These are phyloP conservation scores for Malurus leucopterus DNA, from an alignment of 2,797 vertebrate genomes.

Conservation along the genomic window DNA sequence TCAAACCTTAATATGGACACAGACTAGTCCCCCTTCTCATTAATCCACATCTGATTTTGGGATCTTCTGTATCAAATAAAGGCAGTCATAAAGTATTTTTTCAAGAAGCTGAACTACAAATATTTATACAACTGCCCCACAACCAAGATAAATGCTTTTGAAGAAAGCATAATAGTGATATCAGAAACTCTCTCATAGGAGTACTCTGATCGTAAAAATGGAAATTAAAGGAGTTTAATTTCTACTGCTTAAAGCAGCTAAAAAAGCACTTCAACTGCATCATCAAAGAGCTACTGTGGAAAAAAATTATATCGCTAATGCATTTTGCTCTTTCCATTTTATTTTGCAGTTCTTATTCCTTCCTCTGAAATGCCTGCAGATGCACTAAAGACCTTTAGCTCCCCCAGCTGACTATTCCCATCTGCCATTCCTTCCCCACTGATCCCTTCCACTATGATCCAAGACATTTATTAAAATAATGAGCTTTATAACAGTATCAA, in stretches of 20 bases:
- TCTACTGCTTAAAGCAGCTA: conserved; percentile 44
- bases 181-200: conserved; percentile 10
- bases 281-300: conserved; percentile 16
- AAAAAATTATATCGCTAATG: background rate
- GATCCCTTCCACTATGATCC: background rate
- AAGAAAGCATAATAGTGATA: conserved; percentile 6
- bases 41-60: background rate
- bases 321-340: background rate
- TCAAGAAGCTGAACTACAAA: background rate
- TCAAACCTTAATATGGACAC: background rate
- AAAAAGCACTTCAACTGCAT: conserved; percentile 26
- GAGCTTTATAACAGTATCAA: background rate
- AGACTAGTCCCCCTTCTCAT: background rate
- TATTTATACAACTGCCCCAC: conserved; percentile 10
- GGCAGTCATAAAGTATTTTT: background rate
- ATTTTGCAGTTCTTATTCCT: background rate
- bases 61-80: background rate
- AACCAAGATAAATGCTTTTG: conserved; percentile 9
- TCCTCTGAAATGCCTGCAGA: background rate
- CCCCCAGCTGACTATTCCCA: conserved; percentile 65
- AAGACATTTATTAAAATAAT: background rate
- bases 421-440: background rate
- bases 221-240: conserved; percentile 51
- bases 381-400: conserved; percentile 48
- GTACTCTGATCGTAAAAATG: conserved; percentile 33